Percentiles rank a stretch among this genome's conserved stretches.
Conservation (phyloP, 1,140 invertebrate species). For the Oppia nitens region DNA sequence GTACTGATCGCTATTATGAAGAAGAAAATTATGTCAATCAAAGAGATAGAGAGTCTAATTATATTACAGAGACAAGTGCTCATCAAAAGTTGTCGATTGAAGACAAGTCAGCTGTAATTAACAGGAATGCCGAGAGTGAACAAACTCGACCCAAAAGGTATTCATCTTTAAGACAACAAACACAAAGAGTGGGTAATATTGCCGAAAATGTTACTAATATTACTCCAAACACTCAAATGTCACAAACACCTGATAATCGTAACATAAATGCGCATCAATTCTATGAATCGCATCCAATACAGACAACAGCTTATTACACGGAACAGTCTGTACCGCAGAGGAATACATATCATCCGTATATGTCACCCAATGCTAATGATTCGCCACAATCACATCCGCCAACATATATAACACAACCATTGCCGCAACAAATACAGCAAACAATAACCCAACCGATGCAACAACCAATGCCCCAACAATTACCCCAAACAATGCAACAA, state of each 20-base stretch:
- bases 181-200: neutral
- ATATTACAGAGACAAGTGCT: neutral
- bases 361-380: neutral
- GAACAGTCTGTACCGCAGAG: neutral
- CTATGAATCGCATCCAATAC: neutral
- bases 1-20: neutral
- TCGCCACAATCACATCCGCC: neutral
- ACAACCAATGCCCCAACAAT: neutral
- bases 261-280: neutral
- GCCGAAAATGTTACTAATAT: slow-evolving; percentile 6
- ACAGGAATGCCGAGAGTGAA: slow-evolving; percentile 16
- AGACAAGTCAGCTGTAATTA: neutral
- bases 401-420: neutral
- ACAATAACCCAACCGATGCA: neutral
- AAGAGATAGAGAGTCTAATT: neutral
- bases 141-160: slow-evolving; percentile 47
- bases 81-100: neutral
- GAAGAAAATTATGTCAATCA: neutral
- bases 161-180: slow-evolving; percentile 46
- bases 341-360: neutral
- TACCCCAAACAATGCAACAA: neutral
- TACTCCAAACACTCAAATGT: neutral
- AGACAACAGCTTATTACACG: neutral
- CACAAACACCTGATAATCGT: neutral
- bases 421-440: neutral